These are phyloP conservation scores for Urocynchramus pylzowi DNA, from an alignment of 2,113 vertebrate species.

Conservation along the genomic window DNA sequence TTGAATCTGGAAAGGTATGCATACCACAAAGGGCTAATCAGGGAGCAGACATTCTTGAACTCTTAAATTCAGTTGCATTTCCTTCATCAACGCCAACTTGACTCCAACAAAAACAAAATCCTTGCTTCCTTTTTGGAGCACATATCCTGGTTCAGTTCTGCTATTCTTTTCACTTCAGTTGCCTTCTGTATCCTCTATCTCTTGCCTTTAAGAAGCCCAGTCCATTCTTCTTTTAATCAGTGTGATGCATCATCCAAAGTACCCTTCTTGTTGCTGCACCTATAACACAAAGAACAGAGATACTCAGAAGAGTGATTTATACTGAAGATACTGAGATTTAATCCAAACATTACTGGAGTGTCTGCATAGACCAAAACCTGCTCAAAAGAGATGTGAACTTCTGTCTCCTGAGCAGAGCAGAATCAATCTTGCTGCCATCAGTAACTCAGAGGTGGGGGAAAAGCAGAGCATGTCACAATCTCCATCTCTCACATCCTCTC, in stretches of 20 bases:
- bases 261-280: not conserved
- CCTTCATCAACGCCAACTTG: not conserved
- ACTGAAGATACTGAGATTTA: not conserved
- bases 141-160: not conserved
- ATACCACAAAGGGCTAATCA: not conserved
- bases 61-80: not conserved
- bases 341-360: not conserved
- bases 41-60: not conserved
- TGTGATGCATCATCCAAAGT: not conserved
- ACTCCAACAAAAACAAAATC: not conserved
- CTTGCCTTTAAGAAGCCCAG: not conserved
- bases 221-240: not conserved
- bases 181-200: not conserved
- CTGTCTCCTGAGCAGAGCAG: not conserved
- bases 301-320: not conserved
- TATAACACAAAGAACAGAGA: not conserved
- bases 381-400: not conserved
- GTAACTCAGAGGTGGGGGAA: not conserved
- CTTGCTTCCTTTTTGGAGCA: not conserved
- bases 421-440: not conserved
- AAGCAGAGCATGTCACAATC: not conserved
- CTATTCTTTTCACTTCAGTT: not conserved
- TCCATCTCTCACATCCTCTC: not conserved
- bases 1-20: not conserved
- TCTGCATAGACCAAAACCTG: not conserved